A percentile compares a stretch with the other conserved stretches of the same genome.
These are phyloP conservation scores for Agonopterix alstromeriana DNA, from an alignment of 2,888 invertebrate species.

Conservation along the genomic window DNA sequence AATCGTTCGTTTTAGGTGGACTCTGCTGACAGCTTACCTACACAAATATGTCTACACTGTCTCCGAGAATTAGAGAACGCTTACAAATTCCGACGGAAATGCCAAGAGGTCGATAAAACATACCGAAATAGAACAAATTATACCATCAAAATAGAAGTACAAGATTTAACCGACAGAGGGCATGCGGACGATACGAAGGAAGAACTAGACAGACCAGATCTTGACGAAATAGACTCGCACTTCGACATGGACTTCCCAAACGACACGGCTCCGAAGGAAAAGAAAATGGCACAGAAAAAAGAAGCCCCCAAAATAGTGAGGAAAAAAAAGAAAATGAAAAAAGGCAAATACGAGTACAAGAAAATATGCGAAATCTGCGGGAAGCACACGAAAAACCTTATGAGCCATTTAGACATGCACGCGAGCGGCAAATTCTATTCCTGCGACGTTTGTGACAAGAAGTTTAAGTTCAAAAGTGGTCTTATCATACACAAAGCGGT, in stretches of 20 bases:
- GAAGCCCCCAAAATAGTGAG: constrained; percentile 17
- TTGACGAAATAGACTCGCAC: constrained; percentile 26
- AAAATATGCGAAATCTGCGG: constrained; percentile 70
- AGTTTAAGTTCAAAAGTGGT: constrained; percentile 68
- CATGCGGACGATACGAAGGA: constrained; percentile 15
- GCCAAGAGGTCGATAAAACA: constrained; percentile 54
- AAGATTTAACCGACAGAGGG: constrained; percentile 12
- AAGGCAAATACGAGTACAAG: constrained; percentile 57
- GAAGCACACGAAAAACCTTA: constrained; percentile 55
- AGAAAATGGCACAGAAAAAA: constrained; percentile 20
- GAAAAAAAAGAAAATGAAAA: constrained; percentile 34
- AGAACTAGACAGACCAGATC: constrained; percentile 12
- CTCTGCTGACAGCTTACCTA: constrained; percentile 49
- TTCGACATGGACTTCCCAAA: constrained; percentile 18
- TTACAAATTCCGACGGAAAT: constrained; percentile 64
- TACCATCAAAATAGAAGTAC: constrained; percentile 43
- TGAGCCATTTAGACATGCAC: constrained; percentile 62
- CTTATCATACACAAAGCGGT: constrained; percentile 59
- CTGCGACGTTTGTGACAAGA: constrained; percentile 65
- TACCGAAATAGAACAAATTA: constrained; percentile 24
- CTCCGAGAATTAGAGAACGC: constrained; percentile 56
- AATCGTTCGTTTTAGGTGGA: constrained; percentile 40
- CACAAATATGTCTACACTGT: constrained; percentile 57
- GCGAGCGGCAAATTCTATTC: constrained; percentile 51
- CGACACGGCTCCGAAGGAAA: constrained; percentile 8